phyloP scores from a whole-genome alignment of 2,113 vertebrate genomes.

The Mugil cephalus region DNA sequence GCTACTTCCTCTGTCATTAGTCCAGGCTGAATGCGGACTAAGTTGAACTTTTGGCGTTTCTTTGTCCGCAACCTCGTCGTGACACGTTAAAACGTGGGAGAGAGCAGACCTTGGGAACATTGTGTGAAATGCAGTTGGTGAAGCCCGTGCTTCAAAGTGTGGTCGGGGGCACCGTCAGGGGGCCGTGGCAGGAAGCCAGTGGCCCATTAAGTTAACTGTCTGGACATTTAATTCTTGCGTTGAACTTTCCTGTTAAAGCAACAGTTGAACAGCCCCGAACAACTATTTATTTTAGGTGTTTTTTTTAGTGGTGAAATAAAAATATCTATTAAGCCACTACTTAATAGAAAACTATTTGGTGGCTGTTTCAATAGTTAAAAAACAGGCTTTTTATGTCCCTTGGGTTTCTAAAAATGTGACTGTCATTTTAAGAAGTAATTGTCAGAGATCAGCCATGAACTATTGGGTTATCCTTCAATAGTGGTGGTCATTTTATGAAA shows the following conservation, averaged over 20 bases:
- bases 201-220: not conserved
- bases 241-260: not conserved
- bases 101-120: slow-evolving; percentile 3
- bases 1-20: not conserved
- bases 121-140: slow-evolving; percentile 35
- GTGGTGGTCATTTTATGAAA: no score
- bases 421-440: no score
- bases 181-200: not conserved
- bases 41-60: not conserved
- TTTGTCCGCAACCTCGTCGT: not conserved
- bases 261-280: not conserved
- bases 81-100: not conserved
- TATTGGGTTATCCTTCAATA: no score
- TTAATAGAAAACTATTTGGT: no score
- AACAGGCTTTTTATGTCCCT: no score
- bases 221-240: not conserved
- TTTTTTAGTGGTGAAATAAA: no score
- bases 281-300: not conserved
- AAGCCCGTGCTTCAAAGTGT: slow-evolving; percentile 17
- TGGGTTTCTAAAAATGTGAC: no score
- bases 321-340: no score
- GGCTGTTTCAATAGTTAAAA: no score
- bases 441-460: no score
- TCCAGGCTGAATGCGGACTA: not conserved
- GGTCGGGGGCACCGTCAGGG: not conserved